Conservation (phyloP, 30 jellyfish, hydroid and myxozoan genomes). For the Chironex yamaguchii region DNA sequence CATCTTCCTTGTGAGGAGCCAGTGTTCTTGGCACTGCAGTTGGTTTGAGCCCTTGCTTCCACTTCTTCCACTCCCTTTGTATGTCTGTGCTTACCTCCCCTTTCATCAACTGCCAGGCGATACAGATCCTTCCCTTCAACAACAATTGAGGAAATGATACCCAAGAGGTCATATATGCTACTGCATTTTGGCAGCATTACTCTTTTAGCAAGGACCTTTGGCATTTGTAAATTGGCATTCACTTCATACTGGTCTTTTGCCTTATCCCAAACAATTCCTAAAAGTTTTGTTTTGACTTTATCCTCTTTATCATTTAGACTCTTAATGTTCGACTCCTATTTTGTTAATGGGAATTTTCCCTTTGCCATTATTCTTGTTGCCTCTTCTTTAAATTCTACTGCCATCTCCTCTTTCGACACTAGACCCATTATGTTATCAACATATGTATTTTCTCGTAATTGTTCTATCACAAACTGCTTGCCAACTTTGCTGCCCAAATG, state of each 20-base stretch:
- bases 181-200: constrained; percentile 16
- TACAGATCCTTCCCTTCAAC: constrained; percentile 45
- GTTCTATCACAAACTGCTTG: not conserved
- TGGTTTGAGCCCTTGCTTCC: not conserved
- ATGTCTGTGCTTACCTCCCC: constrained; percentile 16
- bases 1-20: constrained; percentile 44
- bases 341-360: constrained; percentile 2
- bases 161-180: constrained; percentile 32
- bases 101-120: constrained; percentile 30
- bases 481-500: not conserved
- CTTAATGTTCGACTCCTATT: not conserved
- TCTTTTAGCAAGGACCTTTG: constrained; percentile 9
- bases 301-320: not conserved
- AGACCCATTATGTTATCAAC: not conserved
- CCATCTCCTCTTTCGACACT: not conserved
- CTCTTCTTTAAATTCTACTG: not conserved
- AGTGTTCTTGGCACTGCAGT: constrained; percentile 30
- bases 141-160: constrained; percentile 15
- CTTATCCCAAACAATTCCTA: not conserved
- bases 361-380: not conserved
- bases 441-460: constrained; percentile 1
- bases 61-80: constrained; percentile 14
- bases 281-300: not conserved
- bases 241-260: not conserved
- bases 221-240: not conserved